Evolutionary conservation across 2,113 vertebrate genomes (phyloP), one percentile per base, ranked within the genome.

Genomic region (Oplegnathus fasciatus): DNA sequence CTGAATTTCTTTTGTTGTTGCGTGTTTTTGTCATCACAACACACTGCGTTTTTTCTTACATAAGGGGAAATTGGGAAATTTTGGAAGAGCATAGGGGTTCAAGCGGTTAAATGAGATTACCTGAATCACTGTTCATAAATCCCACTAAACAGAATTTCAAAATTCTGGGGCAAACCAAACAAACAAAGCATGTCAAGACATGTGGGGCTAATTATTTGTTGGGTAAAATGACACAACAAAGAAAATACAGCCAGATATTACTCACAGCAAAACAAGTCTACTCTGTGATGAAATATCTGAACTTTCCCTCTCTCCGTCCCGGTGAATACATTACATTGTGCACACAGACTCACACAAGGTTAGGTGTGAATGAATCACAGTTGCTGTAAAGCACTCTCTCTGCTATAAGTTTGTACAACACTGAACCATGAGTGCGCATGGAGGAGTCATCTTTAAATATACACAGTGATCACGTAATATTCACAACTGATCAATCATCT

Each of bases 261-360:
- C 37, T 86, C 68, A 79, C 28, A 37, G 65, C 22, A 72, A 85
- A 72, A 32, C 3, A 70, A 66, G 44, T 54, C 28, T n/a, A 37
- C 14, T 1, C 26, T 34, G 40, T 87, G 80, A 86, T 9, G 80
- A 84, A 89, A 89, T 71, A 73, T 18, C 44, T 40, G 10, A 82
- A 67, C 32, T 58, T 88, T 86, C 68, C 42, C 48, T 30, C 7
- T 8, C n/a, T 8, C 6, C 57, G 2, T 55, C 2, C 9, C 1
- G 11, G 22, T 57, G 9, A 55, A 32, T 17, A 11, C 58, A 34
- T 61, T 13, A n/a, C 24, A 61, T 17, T 20, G 3, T 30, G 46
- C 34, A 74, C 18, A 44, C 20, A n/a, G 26, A 2, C 42, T 60
- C 22, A 6, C 17, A 30, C 4, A 3, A 17, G 9, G 15, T 75